Evolutionary conservation across 2,888 invertebrate species (phyloP), one percentile per base, ranked within the genome.

Genomic region (Oxyscelio sp.): DNA sequence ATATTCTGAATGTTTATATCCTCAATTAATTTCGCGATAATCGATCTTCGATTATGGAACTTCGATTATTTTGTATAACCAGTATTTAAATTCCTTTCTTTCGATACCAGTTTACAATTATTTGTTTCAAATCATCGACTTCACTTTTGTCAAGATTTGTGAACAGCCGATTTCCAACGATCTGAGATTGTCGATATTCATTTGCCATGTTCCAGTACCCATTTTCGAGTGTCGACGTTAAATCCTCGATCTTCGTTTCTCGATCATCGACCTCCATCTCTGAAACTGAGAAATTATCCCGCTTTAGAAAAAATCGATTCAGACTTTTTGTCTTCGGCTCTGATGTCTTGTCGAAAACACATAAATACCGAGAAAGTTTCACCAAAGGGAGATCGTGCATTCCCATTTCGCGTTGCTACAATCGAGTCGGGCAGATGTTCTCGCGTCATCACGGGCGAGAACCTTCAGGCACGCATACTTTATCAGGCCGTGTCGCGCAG

Each of bases 401-500:
- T 68, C 58, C 24, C 45, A 43, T 22, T 59, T 52, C 40, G 59
- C 58, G 75, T 45, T 38, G 52, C 38, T 34, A 52, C 74, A 63
- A 65, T 74, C 22, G 77, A 31, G 4, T 17, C 48, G 38, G 45
- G 65, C 73, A 73, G 73, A 73, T 65, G 71, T 68, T 59, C 19
- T 15, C 56, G 80, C 73, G 21, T 61, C 24, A 54, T 45, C 54
- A 45, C 34, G 27, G 4, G 4, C 21, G 4, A 4, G 48, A 17
- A 48, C 22, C 13, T 40, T 40, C 40, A 34, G 58, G 58, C 27
- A 71, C 59, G 52, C 52, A 50, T 50, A 31, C 50, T 73, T 50
- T 24, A 61, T 52, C 65, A 63, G 50, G 40, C 15, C n/a, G 21
- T 40, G 91, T 90, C 91, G 85, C 80, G 58, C n/a, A n/a, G 90